These are phyloP conservation scores for Brachypteracias leptosomus DNA, from an alignment of 2,113 vertebrate species.

Conservation along the genomic window DNA sequence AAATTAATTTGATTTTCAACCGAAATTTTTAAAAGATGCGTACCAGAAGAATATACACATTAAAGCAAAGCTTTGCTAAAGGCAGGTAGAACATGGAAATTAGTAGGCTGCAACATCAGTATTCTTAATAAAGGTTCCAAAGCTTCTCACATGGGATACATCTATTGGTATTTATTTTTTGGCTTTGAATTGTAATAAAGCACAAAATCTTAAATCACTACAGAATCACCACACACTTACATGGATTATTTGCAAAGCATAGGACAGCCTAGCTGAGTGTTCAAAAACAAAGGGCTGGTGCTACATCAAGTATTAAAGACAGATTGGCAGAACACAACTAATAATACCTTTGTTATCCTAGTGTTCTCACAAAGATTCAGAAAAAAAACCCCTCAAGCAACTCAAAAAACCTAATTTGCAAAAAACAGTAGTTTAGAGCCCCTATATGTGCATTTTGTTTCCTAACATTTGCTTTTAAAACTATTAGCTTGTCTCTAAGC, in stretches of 20 bases:
- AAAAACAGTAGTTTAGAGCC: background rate
- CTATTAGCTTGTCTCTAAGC: background rate
- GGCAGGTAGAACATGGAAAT: background rate
- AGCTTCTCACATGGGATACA: background rate
- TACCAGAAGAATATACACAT: background rate
- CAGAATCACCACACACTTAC: fast-evolving
- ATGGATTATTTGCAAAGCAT: background rate
- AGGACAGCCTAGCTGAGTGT: background rate
- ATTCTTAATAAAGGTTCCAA: background rate
- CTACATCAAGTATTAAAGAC: background rate
- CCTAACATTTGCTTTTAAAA: background rate
- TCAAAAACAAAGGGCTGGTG: background rate
- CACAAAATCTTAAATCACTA: background rate
- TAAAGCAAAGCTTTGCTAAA: background rate
- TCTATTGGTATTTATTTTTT: background rate
- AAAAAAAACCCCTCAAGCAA: background rate
- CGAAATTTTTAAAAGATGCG: background rate
- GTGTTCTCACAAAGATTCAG: background rate
- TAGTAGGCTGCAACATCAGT: background rate
- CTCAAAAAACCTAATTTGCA: no score
- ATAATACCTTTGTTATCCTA: background rate
- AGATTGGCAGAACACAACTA: background rate
- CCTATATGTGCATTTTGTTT: background rate
- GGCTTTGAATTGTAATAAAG: background rate
- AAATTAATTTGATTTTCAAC: background rate